phyloP scores from a whole-genome alignment of 2,113 vertebrate genomes.

The Sebastes schlegelii region DNA sequence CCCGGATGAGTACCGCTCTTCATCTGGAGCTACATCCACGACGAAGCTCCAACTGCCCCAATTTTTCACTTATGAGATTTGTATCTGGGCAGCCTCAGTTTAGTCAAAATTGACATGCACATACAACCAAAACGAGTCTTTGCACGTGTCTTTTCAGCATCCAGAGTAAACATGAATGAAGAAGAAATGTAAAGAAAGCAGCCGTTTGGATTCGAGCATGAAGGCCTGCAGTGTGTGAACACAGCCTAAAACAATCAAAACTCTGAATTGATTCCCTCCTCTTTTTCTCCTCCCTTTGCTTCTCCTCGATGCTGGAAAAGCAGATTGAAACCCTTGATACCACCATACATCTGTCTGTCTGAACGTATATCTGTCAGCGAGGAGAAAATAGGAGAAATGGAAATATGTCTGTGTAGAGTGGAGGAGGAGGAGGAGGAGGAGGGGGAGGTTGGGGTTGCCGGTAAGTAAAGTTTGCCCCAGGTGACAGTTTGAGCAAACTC shows the following conservation, averaged over 20 bases:
- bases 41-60: slow-evolving; percentile 14
- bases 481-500: slow-evolving; percentile 78
- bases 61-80: slow-evolving; percentile 35
- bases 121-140: not conserved
- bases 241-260: slow-evolving; percentile 57
- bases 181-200: slow-evolving; percentile 11
- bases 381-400: slow-evolving; percentile 33
- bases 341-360: slow-evolving; percentile 55
- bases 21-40: slow-evolving; percentile 44
- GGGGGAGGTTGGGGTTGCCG: not conserved
- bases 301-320: slow-evolving; percentile 47
- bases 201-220: slow-evolving; percentile 19
- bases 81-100: not conserved
- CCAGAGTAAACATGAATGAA: not conserved
- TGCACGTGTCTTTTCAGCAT: not conserved
- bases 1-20: slow-evolving; percentile 42
- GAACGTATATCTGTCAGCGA: slow-evolving; percentile 53
- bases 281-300: not conserved
- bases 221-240: slow-evolving; percentile 43
- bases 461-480: slow-evolving; percentile 72
- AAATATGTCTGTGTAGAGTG: slow-evolving; percentile 42
- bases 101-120: not conserved
- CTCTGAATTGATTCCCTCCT: slow-evolving; percentile 35
- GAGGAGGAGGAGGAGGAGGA: slow-evolving; percentile 2
- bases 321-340: slow-evolving; percentile 66